These are phyloP conservation scores for Lepisosteus oculatus DNA, from an alignment of 2,113 vertebrate genomes.

Conservation along the genomic window DNA sequence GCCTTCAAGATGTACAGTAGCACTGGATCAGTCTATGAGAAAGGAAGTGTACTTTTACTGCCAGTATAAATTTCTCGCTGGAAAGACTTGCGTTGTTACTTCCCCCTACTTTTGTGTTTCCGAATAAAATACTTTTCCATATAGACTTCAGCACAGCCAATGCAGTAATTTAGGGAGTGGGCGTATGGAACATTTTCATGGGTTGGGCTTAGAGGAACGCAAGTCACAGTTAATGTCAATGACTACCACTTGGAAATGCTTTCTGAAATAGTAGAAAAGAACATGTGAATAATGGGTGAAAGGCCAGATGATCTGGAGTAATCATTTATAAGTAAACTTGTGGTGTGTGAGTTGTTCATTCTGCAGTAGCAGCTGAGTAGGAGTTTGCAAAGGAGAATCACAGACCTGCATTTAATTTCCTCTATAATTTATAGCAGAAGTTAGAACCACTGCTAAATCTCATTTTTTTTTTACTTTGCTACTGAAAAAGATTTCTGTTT, in stretches of 20 bases:
- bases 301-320: slow-evolving; percentile 20
- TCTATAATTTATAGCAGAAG: too few species aligned
- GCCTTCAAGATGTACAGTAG: background rate
- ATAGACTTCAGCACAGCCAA: slow-evolving; percentile 3
- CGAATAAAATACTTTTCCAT: slow-evolving; percentile 8
- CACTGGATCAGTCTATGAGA: slow-evolving; percentile 4
- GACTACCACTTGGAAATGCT: slow-evolving; percentile 37
- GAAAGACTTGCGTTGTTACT: slow-evolving; percentile 7
- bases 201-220: slow-evolving; percentile 15
- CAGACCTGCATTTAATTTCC: too few species aligned
- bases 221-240: background rate
- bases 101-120: slow-evolving; percentile 1
- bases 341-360: slow-evolving; percentile 32
- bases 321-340: slow-evolving; percentile 19
- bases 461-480: too few species aligned
- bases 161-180: slow-evolving; percentile 14
- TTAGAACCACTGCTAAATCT: too few species aligned
- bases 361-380: too few species aligned
- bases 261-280: slow-evolving; percentile 34
- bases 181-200: slow-evolving; percentile 16
- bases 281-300: slow-evolving; percentile 12
- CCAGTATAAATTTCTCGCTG: background rate
- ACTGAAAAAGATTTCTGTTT: too few species aligned
- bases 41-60: slow-evolving; percentile 8
- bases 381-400: too few species aligned